These are phyloP conservation scores for Brachirus orientalis DNA, from an alignment of 2,113 vertebrate species.

Conservation along the genomic window DNA sequence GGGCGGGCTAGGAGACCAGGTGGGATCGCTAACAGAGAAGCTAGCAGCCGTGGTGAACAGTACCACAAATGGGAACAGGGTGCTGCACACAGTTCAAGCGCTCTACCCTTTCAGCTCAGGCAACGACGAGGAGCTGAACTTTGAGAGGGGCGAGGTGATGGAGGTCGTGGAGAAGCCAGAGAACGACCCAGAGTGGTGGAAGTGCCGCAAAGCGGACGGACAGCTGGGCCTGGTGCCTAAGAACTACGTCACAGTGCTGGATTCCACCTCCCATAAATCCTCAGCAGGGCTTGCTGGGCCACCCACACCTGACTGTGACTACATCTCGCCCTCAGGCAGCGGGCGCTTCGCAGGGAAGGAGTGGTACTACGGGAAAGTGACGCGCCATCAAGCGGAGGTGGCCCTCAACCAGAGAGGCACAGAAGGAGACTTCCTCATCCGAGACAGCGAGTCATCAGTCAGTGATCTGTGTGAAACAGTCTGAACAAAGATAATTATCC, in stretches of 20 bases:
- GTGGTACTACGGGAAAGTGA: slow-evolving; percentile 94
- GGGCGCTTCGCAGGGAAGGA: slow-evolving; percentile 90
- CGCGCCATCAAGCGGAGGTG: slow-evolving; percentile 91
- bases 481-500: too few relatives aligned
- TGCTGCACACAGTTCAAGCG: slow-evolving; percentile 89
- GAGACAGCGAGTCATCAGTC: slow-evolving; percentile 93
- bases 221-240: slow-evolving; percentile 91
- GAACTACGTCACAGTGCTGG: slow-evolving; percentile 91
- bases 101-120: slow-evolving; percentile 91
- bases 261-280: slow-evolving; percentile 76
- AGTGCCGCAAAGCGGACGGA: slow-evolving; percentile 90
- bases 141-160: slow-evolving; percentile 92
- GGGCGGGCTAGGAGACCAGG: slow-evolving; percentile 79
- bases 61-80: slow-evolving; percentile 82
- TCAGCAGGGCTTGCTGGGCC: slow-evolving; percentile 80
- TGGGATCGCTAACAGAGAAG: slow-evolving; percentile 87
- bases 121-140: slow-evolving; percentile 93
- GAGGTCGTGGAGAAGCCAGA: slow-evolving; percentile 93
- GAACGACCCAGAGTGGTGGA: slow-evolving; percentile 95
- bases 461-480: slow-evolving; percentile 65
- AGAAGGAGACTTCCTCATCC: slow-evolving; percentile 92
- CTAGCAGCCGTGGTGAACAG: slow-evolving; percentile 86
- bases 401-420: slow-evolving; percentile 89
- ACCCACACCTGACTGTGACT: slow-evolving; percentile 90
- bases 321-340: slow-evolving; percentile 86